Evolutionary conservation across 1,140 invertebrate genomes (phyloP).

Genomic region (Meloidogyne exigua): DNA sequence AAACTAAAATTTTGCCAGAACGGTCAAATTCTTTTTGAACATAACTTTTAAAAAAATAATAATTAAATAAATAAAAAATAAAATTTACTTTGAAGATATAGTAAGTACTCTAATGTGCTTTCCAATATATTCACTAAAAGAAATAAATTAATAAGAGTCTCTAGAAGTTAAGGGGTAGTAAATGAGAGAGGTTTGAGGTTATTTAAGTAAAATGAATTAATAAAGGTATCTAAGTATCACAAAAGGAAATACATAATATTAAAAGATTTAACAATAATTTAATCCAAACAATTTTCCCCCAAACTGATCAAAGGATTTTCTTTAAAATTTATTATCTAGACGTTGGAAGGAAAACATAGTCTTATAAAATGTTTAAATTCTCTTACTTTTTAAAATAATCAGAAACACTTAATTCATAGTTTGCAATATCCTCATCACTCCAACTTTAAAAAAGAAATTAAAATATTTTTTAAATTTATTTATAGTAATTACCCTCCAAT

Average conservation of each 20-base stretch:
- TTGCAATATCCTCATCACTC: conserved; percentile 31
- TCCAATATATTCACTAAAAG: conserved; percentile 45
- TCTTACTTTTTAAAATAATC: conserved; percentile 44
- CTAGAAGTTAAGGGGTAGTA: no score
- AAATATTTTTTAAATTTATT: conserved; percentile 35
- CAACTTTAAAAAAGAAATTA: conserved; percentile 5
- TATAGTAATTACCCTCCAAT: conserved; percentile 37
- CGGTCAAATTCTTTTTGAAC: conserved; percentile 40
- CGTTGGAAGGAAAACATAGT: no score
- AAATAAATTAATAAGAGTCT: no score
- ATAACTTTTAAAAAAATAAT: conserved; percentile 28
- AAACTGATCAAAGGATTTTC: no score
- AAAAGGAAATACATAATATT: no score
- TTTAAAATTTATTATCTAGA: no score
- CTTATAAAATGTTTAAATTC: no score
- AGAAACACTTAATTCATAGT: conserved; percentile 45
- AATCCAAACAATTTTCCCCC: no score
- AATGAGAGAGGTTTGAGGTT: no score
- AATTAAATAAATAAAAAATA: neutral
- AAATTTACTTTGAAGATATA: conserved; percentile 16
- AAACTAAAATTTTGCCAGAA: conserved; percentile 42
- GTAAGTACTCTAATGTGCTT: conserved; percentile 37
- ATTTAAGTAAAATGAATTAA: no score
- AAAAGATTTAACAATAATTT: no score
- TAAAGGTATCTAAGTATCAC: no score